Conservation (phyloP, 2,113 vertebrate genomes). For the Syrrhaptes paradoxus region DNA sequence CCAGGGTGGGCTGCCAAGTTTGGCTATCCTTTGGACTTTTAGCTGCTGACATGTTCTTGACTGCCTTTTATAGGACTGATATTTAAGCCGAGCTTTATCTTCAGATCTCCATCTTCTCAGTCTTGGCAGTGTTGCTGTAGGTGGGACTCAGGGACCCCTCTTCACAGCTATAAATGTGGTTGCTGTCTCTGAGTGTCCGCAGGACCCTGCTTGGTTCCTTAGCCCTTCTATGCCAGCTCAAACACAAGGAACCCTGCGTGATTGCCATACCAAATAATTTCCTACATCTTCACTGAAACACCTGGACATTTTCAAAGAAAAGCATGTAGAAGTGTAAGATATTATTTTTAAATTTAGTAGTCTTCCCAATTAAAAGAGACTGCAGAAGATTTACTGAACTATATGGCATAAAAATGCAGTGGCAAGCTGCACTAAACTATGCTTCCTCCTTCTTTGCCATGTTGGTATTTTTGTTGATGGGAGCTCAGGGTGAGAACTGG, state of each 20-base stretch:
- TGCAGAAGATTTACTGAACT: background rate
- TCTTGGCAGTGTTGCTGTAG: background rate
- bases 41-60: background rate
- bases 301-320: background rate
- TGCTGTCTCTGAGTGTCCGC: background rate
- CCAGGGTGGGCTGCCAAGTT: background rate
- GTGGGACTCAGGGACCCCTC: background rate
- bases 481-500: background rate
- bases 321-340: background rate
- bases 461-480: background rate
- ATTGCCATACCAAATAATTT: background rate
- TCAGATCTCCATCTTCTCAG: background rate
- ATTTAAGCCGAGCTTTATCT: background rate
- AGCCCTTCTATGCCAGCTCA: background rate
- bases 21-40: background rate
- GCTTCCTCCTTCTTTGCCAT: background rate
- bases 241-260: accelerated
- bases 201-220: accelerated
- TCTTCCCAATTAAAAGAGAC: background rate
- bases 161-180: background rate
- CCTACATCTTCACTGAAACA: background rate
- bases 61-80: background rate
- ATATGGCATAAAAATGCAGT: background rate
- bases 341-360: background rate
- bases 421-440: background rate